Evolutionary conservation across 2,113 vertebrate species (phyloP).

Genomic region (Tragelaphus imberbis): DNA sequence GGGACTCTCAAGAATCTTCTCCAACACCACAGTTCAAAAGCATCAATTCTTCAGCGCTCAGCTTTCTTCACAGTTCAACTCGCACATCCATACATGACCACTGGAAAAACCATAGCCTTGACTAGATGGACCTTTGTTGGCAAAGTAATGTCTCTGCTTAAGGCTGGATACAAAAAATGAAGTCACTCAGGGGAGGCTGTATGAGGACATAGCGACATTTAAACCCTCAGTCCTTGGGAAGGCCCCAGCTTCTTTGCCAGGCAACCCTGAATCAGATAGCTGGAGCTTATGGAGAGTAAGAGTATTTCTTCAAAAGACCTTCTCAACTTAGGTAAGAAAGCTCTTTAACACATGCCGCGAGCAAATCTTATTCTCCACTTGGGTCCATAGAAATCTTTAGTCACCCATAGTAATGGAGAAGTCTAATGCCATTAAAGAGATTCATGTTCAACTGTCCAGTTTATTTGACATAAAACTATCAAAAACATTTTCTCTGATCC

Average conservation of each 20-base stretch:
- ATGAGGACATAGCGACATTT: not conserved
- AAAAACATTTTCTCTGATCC: not conserved
- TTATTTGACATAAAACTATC: conserved; percentile 24
- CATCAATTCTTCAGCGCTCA: too few species aligned
- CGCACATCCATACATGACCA: too few species aligned
- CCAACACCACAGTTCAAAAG: too few species aligned
- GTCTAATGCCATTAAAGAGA: not conserved
- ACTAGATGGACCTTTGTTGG: too few species aligned
- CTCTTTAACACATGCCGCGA: not conserved
- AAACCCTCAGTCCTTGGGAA: not conserved
- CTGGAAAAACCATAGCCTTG: too few species aligned
- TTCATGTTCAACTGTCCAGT: not conserved
- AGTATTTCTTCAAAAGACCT: conserved; percentile 12
- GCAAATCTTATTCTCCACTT: not conserved
- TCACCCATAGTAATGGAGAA: not conserved
- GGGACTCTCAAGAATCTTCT: too few species aligned
- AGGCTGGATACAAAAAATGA: not conserved
- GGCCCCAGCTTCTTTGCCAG: not conserved
- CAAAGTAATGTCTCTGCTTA: not conserved
- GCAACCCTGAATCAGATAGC: not conserved
- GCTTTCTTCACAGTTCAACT: too few species aligned
- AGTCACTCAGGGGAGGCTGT: not conserved
- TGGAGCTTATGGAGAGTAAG: not conserved
- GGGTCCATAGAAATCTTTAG: not conserved
- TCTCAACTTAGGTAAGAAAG: not conserved